Conservation (phyloP, 2,888 invertebrate genomes). For the Drosophila kokeensis region DNA sequence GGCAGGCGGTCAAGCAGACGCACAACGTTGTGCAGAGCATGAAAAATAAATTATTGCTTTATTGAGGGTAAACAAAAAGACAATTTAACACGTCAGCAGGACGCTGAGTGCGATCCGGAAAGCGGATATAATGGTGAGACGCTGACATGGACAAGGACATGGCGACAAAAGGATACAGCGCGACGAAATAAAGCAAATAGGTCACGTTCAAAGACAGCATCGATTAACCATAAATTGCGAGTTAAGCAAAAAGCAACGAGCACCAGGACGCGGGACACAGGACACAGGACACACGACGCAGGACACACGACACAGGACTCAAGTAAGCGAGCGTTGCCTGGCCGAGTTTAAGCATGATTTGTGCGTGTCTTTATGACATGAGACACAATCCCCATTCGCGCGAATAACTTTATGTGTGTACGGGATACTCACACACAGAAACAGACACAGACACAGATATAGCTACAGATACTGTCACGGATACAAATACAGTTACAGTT, state of each 20-base stretch:
- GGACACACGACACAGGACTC: constrained; percentile 25
- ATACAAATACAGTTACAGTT: constrained; percentile 16
- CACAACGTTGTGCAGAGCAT: constrained; percentile 63
- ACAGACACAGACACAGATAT: constrained; percentile 1
- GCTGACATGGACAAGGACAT: constrained; percentile 38
- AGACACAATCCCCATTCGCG: constrained; percentile 62
- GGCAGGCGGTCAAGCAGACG: constrained; percentile 37
- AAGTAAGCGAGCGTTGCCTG: constrained; percentile 28
- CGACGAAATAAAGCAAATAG: constrained; percentile 78
- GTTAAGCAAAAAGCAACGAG: constrained; percentile 79
- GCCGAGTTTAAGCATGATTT: constrained; percentile 77
- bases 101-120: constrained; percentile 60
- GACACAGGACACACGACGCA: constrained; percentile 21
- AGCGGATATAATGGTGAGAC: constrained; percentile 44
- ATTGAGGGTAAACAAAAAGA: constrained; percentile 80
- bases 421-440: neutral
- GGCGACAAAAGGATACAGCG: constrained; percentile 45
- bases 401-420: constrained; percentile 57
- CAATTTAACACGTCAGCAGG: constrained; percentile 82
- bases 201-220: constrained; percentile 82
- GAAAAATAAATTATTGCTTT: constrained; percentile 81
- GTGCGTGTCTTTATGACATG: constrained; percentile 81
- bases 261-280: constrained; percentile 31
- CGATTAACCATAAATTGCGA: constrained; percentile 83
- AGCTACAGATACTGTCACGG: constrained; percentile 11